Base-by-base conservation (phyloP, 1,140 invertebrate species). In the Aphelinus certus region DNA sequence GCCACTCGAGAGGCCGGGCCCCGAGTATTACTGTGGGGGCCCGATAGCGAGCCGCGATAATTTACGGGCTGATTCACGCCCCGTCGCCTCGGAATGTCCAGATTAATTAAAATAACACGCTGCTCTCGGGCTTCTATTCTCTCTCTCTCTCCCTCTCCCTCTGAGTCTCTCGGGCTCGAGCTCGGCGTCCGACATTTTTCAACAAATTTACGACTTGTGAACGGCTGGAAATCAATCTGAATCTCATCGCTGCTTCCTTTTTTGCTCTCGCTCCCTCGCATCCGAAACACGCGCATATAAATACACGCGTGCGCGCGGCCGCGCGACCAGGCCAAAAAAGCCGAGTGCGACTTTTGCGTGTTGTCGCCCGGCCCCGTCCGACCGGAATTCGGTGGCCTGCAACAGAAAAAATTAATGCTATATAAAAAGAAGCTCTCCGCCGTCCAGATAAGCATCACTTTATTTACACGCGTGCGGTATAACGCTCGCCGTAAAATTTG, bases 81-180 rank as follows among this genome's bases (percentile, higher is more conserved):
- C 79, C 71, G 81, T 81, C 80, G 74, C 78, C 78, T 76, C 75
- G 76, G 76, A 80, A 82, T 82, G 82, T 82, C 79, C 80, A 80
- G 82, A 85, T 87, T 87, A 86, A 85, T 86, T 87, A 72, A 76
- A 76, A 76, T 76, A 76, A 76, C 69, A 77, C 79, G 67, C 58
- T 58, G 66, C 77, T 62, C 26, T 26, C 26, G 26, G 67, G 71
- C 75, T 78, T 74, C 76, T 78, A 68, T 67, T 79, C 77, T 76
- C 53, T 9, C 26, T 1, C 60, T 7, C 7, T n/a, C 45, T 51
- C 45, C n/a, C 47, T 47, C 55, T 26, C 26, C 26, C 26, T 26
- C 26, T 26, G 26, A 26, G 26, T 26, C 26, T 26, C 26, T 26
- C 26, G 26, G 26, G 45, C n/a, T 68, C 9, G 10, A 10, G 26